These are phyloP conservation scores for Phenganax subtilis DNA, from an alignment of 92 coral and sea anemone genomes.

Conservation along the genomic window DNA sequence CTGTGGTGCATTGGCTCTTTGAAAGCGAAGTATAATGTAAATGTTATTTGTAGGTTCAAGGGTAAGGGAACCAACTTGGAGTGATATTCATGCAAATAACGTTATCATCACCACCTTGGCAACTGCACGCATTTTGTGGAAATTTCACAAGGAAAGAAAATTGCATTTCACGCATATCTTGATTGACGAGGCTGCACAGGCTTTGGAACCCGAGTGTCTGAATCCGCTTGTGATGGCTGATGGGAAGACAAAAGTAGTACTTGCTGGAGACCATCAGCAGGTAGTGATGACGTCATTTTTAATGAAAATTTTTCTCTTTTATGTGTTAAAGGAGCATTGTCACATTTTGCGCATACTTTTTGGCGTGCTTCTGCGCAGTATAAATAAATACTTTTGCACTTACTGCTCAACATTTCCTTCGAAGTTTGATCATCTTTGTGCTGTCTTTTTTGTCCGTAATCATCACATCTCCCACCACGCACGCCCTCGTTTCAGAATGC, in stretches of 20 bases:
- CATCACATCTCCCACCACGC: too few species aligned
- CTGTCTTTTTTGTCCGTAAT: too few species aligned
- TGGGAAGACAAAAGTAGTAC: constrained; percentile 68
- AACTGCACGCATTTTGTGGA: constrained; percentile 62
- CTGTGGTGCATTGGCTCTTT: too few species aligned
- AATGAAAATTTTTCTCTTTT: not conserved
- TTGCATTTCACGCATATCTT: constrained; percentile 75
- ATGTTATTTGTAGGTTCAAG: too few species aligned
- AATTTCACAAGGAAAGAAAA: constrained; percentile 26
- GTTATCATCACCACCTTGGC: constrained; percentile 77
- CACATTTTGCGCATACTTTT: too few species aligned
- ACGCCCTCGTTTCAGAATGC: too few species aligned
- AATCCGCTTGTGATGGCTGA: constrained; percentile 79
- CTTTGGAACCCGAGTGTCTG: constrained; percentile 80
- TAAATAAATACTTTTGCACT: too few species aligned
- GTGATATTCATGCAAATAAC: constrained; percentile 53
- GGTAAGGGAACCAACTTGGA: constrained; percentile 52
- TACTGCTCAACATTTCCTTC: too few species aligned
- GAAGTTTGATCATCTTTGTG: too few species aligned
- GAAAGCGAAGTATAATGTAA: too few species aligned
- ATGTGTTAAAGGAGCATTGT: too few species aligned
- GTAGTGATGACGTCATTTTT: constrained; percentile 22
- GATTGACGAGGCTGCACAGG: constrained; percentile 96
- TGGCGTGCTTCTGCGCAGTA: too few species aligned
- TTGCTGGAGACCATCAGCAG: constrained; percentile 98